Conservation (phyloP, 2,888 invertebrate species). For the Acanthacorydalis orientalis region DNA sequence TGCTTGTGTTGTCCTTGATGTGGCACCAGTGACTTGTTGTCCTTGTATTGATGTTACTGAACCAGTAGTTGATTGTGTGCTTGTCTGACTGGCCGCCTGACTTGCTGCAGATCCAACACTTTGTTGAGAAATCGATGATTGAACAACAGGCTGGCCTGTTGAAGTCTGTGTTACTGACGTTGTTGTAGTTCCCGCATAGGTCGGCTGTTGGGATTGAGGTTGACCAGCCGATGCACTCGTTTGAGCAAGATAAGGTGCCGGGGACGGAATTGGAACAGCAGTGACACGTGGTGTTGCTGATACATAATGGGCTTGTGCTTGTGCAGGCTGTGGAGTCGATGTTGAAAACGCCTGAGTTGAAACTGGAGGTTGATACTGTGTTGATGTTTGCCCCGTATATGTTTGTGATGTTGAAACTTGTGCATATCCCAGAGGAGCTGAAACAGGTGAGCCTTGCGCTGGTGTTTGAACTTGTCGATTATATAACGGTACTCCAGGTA, state of each 20-base stretch:
- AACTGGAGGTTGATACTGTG: constrained; percentile 26
- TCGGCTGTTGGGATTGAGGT: too few species aligned
- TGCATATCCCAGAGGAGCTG: constrained; percentile 32
- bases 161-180: too few species aligned
- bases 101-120: too few species aligned
- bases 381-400: constrained; percentile 28
- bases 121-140: too few species aligned
- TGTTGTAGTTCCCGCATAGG: too few species aligned
- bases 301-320: not conserved
- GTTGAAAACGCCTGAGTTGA: constrained; percentile 10
- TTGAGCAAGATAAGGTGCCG: too few species aligned
- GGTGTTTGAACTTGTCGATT: not conserved
- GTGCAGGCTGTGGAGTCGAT: not conserved
- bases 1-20: not conserved
- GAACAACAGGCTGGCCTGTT: too few species aligned
- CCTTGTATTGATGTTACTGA: not conserved
- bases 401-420: constrained; percentile 16
- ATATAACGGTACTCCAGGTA: constrained; percentile 9
- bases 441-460: constrained; percentile 32
- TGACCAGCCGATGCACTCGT: too few species aligned
- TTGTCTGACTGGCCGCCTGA: too few species aligned
- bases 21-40: not conserved
- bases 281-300: not conserved
- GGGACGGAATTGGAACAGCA: constrained; percentile 1
- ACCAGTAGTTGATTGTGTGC: not conserved